Evolutionary conservation across 2,113 vertebrate genomes (phyloP).

Genomic region (Sturnus vulgaris): DNA sequence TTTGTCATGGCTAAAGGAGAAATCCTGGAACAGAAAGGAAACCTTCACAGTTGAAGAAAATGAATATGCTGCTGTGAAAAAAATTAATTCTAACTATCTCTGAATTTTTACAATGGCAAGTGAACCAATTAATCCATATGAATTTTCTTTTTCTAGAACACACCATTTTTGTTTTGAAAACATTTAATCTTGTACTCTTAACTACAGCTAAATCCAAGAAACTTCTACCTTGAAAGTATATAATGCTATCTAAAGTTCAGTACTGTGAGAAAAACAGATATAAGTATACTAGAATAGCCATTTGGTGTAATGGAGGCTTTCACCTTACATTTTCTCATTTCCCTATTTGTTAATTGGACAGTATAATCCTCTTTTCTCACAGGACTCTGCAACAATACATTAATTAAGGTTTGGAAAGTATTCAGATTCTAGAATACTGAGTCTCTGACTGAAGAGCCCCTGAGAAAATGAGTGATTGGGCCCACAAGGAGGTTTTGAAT

Average conservation of each 20-base stretch:
- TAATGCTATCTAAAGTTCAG: neutral
- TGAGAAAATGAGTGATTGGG: neutral
- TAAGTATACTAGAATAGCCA: neutral
- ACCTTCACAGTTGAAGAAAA: neutral
- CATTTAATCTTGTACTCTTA: neutral
- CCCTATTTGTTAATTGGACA: neutral
- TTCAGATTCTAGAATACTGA: conserved; percentile 16
- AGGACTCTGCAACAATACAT: neutral
- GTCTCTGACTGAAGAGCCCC: neutral
- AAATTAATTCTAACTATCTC: neutral
- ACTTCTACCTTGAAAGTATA: neutral
- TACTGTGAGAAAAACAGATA: neutral
- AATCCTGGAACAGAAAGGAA: neutral
- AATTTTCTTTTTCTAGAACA: neutral
- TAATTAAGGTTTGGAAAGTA: conserved; percentile 33
- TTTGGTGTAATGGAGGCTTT: neutral
- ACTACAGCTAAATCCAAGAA: neutral
- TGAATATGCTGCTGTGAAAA: neutral
- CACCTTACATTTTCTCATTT: neutral
- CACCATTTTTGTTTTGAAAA: neutral
- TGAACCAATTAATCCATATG: neutral
- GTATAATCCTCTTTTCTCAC: conserved; percentile 18
- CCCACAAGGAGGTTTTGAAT: neutral
- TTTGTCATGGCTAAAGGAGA: neutral
- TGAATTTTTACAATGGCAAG: neutral